These are phyloP conservation scores for Hydrolagus colliei DNA, from an alignment of 2,797 vertebrate species.

Conservation along the genomic window DNA sequence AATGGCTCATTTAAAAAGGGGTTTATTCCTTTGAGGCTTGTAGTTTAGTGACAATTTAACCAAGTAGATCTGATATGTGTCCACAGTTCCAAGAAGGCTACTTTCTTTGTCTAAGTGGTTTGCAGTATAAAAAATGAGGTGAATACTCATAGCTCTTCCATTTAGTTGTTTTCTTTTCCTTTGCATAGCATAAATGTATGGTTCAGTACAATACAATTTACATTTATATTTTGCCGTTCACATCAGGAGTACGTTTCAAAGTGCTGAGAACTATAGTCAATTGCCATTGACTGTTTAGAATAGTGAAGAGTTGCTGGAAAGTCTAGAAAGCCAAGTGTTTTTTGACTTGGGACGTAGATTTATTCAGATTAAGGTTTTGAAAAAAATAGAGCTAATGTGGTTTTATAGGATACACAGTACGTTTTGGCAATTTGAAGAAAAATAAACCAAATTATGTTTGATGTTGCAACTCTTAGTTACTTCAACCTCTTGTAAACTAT, in stretches of 20 bases:
- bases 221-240: no score
- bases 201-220: background rate
- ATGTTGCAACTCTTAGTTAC: background rate
- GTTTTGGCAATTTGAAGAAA: background rate
- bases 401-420: background rate
- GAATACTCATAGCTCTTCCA: background rate
- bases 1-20: no score
- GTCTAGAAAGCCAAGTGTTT: background rate
- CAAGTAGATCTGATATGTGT: background rate
- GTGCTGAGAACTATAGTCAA: no score
- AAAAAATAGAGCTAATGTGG: background rate
- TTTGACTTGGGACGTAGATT: background rate
- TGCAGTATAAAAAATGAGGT: background rate
- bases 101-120: background rate
- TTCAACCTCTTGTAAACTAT: background rate
- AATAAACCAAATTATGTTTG: slow-evolving; percentile 1
- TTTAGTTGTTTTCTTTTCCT: background rate
- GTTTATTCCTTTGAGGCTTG: no score
- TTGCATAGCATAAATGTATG: background rate
- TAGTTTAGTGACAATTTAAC: no score
- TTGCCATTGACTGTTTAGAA: background rate
- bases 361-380: background rate
- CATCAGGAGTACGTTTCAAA: no score
- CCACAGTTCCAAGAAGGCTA: background rate
- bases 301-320: background rate